These are phyloP conservation scores for Trochalopteron elliotii DNA, from an alignment of 2,113 vertebrate genomes.

Conservation along the genomic window DNA sequence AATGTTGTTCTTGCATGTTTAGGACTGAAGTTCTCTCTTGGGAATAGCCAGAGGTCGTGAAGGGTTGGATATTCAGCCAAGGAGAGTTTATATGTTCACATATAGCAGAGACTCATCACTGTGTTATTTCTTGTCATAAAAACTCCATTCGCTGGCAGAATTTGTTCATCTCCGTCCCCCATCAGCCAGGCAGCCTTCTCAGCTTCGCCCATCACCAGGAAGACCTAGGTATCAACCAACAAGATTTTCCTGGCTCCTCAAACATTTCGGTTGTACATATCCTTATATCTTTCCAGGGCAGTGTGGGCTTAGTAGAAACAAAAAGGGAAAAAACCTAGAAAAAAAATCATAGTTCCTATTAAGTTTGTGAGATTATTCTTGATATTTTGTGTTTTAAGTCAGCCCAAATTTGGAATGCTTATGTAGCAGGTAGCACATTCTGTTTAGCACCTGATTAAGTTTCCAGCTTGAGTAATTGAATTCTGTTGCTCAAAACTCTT, in stretches of 20 bases:
- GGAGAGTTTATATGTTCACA: neutral
- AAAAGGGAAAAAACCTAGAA: neutral
- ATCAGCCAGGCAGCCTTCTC: neutral
- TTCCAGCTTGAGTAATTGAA: neutral
- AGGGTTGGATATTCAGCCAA: neutral
- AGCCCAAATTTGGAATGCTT: neutral
- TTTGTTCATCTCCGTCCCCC: neutral
- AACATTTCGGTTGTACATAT: neutral
- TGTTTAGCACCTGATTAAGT: neutral
- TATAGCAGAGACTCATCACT: neutral
- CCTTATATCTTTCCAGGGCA: neutral
- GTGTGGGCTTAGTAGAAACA: neutral
- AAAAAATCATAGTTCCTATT: neutral
- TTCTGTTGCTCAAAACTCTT: slow-evolving; percentile 18
- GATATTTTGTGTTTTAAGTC: neutral
- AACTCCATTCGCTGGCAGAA: neutral
- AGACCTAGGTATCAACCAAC: neutral
- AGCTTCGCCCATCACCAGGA: neutral
- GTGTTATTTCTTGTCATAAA: neutral
- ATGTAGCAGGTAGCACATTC: neutral
- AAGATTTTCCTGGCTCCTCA: neutral
- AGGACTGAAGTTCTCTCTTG: neutral
- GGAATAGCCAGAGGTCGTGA: neutral
- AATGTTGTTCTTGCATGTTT: accelerated
- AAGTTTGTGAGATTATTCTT: neutral